Evolutionary conservation across 2,888 invertebrate genomes (phyloP).

Genomic region (Smittia aterrima): DNA sequence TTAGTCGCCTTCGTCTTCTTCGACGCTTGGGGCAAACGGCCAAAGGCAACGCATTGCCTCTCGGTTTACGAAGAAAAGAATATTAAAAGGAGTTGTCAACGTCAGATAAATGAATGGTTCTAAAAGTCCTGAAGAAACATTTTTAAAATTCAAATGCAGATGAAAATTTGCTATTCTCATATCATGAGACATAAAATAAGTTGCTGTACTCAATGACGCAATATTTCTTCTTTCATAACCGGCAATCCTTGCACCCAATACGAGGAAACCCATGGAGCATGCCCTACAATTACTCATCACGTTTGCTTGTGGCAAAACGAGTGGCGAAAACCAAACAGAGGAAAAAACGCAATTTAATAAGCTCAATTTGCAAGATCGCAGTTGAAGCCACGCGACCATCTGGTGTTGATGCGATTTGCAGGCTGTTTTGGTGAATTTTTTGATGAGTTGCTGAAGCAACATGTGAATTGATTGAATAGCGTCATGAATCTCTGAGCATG

Average conservation of each 20-base stretch:
- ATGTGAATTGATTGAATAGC: conserved; percentile 20
- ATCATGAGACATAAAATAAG: too few species aligned
- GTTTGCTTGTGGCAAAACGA: too few species aligned
- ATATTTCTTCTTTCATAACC: too few species aligned
- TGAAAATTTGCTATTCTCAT: too few species aligned
- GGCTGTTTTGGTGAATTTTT: neutral
- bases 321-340: too few species aligned
- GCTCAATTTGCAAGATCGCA: neutral
- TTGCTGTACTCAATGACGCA: too few species aligned
- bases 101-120: too few species aligned
- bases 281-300: too few species aligned
- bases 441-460: neutral
- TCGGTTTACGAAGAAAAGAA: neutral
- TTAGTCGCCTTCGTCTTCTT: conserved; percentile 18
- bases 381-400: conserved; percentile 37
- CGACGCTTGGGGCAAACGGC: neutral
- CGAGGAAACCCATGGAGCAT: too few species aligned
- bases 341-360: neutral
- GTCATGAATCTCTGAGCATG: neutral
- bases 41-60: neutral
- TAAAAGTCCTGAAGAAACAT: too few species aligned
- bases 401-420: neutral
- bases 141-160: too few species aligned
- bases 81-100: neutral
- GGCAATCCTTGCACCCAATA: too few species aligned